phyloP scores from a whole-genome alignment of 1,140 invertebrate genomes.

The Battus philenor region DNA sequence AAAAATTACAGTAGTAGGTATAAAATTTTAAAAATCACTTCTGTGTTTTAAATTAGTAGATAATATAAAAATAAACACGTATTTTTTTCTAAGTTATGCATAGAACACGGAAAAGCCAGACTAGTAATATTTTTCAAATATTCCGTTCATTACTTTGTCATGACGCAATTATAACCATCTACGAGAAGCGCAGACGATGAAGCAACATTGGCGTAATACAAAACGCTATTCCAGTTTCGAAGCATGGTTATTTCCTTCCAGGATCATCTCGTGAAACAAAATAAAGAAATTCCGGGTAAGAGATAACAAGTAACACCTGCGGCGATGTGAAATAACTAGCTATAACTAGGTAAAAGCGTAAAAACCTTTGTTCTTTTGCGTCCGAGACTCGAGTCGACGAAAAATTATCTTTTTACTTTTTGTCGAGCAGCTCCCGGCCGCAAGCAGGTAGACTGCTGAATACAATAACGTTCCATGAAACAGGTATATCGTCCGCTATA shows the following conservation, averaged over 20 bases:
- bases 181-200: no score
- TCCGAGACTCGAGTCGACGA: slow-evolving; percentile 45
- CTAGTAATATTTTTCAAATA: no score
- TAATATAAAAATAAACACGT: no score
- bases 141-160: no score
- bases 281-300: slow-evolving; percentile 49
- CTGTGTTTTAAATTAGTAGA: no score
- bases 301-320: slow-evolving; percentile 69
- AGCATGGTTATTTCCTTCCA: slow-evolving; percentile 18
- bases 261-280: slow-evolving; percentile 37
- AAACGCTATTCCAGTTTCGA: no score
- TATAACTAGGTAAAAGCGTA: slow-evolving; percentile 58
- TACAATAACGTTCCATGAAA: slow-evolving; percentile 37
- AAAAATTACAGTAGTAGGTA: no score
- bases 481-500: slow-evolving; percentile 3
- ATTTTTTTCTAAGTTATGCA: no score
- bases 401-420: slow-evolving; percentile 68
- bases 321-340: slow-evolving; percentile 53
- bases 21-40: no score
- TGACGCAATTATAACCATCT: no score
- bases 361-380: slow-evolving; percentile 63
- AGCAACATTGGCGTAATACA: background rate
- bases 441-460: slow-evolving; percentile 53
- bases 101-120: no score
- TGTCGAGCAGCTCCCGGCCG: slow-evolving; percentile 43